Percentiles rank a stretch among this genome's conserved stretches.
Evolutionary conservation across 2,888 invertebrate genomes (phyloP).

Genomic region (Invenusta paracnida): DNA sequence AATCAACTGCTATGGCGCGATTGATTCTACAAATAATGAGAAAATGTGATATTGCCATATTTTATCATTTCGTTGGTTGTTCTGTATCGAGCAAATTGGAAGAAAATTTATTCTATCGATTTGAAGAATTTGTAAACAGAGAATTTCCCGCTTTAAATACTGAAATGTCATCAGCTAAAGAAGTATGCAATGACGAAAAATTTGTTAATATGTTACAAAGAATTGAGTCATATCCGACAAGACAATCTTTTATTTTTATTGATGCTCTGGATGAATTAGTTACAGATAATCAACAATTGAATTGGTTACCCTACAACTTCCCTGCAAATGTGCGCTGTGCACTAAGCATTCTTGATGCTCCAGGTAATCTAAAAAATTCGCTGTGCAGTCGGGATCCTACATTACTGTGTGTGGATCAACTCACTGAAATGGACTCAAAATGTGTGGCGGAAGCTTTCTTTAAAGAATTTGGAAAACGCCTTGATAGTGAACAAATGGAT

Average conservation of each 20-base stretch:
- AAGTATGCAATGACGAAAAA: not conserved
- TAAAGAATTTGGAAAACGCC: slow-evolving; percentile 46
- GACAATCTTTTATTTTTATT: slow-evolving; percentile 47
- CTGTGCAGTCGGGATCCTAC: not conserved
- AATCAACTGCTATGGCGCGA: slow-evolving; percentile 54
- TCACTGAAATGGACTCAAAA: slow-evolving; percentile 27
- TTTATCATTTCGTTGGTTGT: not conserved
- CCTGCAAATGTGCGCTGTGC: slow-evolving; percentile 51
- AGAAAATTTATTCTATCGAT: not conserved
- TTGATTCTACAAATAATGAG: not conserved
- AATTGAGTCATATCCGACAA: slow-evolving; percentile 21
- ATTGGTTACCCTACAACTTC: slow-evolving; percentile 49
- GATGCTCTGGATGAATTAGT: slow-evolving; percentile 49
- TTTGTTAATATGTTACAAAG: slow-evolving; percentile 35
- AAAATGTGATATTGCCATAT: not conserved
- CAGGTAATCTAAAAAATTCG: not conserved
- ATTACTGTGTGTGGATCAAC: not conserved
- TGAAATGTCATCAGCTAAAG: not conserved
- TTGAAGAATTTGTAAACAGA: slow-evolving; percentile 3
- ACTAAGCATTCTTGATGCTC: slow-evolving; percentile 47
- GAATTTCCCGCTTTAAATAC: not conserved
- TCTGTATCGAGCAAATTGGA: not conserved
- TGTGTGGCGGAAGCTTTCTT: slow-evolving; percentile 33
- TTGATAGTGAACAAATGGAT: slow-evolving; percentile 52
- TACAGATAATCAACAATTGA: not conserved